Evolutionary conservation across 2,888 invertebrate genomes (phyloP).

Genomic region (Oithona nana): DNA sequence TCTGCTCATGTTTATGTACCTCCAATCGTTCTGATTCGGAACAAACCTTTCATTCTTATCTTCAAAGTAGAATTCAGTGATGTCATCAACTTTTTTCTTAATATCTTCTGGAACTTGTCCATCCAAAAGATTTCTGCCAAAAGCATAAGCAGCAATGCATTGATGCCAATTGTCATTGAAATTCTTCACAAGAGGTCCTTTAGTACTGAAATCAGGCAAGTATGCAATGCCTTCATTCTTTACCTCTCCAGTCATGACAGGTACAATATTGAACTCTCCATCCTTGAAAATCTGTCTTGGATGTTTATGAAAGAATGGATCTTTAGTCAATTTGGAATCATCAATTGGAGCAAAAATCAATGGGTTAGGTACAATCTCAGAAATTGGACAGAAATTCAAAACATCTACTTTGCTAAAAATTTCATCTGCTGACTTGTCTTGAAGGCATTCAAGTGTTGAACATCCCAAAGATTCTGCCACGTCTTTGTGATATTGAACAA

Average conservation of each 20-base stretch:
- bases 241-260: background rate
- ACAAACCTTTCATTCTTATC: background rate
- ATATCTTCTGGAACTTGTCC: background rate
- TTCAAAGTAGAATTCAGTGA: background rate
- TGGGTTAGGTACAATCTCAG: background rate
- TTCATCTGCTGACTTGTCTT: background rate
- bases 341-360: background rate
- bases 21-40: no score
- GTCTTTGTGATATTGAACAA: background rate
- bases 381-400: background rate
- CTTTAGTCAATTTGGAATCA: background rate
- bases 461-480: background rate
- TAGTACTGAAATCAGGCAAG: background rate
- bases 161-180: background rate
- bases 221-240: background rate
- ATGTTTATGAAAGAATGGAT: background rate
- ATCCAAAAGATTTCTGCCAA: background rate
- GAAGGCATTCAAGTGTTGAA: background rate
- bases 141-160: background rate
- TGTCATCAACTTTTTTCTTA: background rate
- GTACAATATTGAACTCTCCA: background rate
- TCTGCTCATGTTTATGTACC: background rate
- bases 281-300: background rate
- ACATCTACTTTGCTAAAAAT: background rate
- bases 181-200: background rate